A percentile compares a stretch with the other conserved stretches of the same genome.
phyloP scores from a whole-genome alignment of 2,113 vertebrate species.

The Bubalus kerabau region DNA sequence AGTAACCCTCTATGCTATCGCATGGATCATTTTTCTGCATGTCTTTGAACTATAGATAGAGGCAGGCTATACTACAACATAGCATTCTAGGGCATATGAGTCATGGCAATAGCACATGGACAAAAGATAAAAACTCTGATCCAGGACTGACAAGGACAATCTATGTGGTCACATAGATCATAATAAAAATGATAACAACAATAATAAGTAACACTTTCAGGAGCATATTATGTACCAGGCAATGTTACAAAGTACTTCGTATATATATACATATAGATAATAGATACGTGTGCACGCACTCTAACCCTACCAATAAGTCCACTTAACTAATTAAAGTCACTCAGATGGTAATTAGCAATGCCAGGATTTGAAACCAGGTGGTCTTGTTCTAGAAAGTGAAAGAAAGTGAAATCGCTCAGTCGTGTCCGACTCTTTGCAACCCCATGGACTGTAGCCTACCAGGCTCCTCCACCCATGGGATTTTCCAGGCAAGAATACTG shows the following conservation, averaged over 20 bases:
- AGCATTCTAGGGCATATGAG: background rate
- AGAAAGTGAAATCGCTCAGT: background rate
- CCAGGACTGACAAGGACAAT: background rate
- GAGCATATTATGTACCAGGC: background rate
- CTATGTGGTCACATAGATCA: background rate
- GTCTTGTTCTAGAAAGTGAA: background rate
- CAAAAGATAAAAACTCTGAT: background rate
- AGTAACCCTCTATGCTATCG: background rate
- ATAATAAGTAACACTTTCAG: background rate
- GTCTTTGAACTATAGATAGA: background rate
- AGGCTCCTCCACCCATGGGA: background rate
- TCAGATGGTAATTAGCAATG: background rate
- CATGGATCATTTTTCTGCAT: background rate
- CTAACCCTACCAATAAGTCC: background rate
- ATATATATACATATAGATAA: background rate
- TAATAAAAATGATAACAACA: background rate
- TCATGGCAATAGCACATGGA: background rate
- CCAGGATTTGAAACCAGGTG: background rate
- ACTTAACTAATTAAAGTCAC: background rate
- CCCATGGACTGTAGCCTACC: background rate
- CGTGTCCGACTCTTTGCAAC: background rate
- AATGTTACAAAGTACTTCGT: background rate
- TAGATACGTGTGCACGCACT: background rate
- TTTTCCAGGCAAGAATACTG: background rate
- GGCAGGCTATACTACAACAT: background rate